phyloP scores from a whole-genome alignment of 1,140 invertebrate genomes.

The Leptinotarsa defecta region DNA sequence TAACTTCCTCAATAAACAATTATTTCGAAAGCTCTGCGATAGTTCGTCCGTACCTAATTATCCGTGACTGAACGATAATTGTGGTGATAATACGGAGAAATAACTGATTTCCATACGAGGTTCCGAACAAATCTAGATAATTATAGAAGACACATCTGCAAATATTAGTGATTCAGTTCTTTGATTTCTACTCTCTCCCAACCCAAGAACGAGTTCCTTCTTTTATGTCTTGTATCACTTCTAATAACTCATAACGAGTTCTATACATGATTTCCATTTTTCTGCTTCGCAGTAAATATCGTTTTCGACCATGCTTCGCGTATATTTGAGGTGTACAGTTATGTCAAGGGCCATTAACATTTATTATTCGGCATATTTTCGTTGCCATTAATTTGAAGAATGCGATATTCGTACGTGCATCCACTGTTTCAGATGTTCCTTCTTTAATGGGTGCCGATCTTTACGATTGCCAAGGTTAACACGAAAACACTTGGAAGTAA shows the following conservation, averaged over 20 bases:
- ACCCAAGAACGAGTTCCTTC: too few relatives aligned
- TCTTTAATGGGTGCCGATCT: not conserved
- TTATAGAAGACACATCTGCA: too few relatives aligned
- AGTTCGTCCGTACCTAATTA: too few relatives aligned
- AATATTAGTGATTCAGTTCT: too few relatives aligned
- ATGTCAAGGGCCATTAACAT: not conserved
- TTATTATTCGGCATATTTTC: constrained; percentile 8
- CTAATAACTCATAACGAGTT: not conserved
- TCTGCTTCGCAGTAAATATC: not conserved
- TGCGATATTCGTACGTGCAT: not conserved
- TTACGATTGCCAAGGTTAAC: not conserved
- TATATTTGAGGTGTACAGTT: not conserved
- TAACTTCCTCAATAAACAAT: too few relatives aligned
- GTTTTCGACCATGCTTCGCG: not conserved
- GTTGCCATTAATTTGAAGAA: not conserved
- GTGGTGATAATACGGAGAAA: too few relatives aligned
- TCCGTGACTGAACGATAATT: too few relatives aligned
- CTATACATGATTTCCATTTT: not conserved
- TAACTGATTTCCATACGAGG: too few relatives aligned
- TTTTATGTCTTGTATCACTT: too few relatives aligned
- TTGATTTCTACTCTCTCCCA: too few relatives aligned
- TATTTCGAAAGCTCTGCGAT: too few relatives aligned
- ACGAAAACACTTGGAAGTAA: not conserved
- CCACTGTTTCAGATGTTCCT: not conserved
- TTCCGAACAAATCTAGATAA: too few relatives aligned